phyloP scores from a whole-genome alignment of 1,140 invertebrate genomes.

The Papilio dardanus region DNA sequence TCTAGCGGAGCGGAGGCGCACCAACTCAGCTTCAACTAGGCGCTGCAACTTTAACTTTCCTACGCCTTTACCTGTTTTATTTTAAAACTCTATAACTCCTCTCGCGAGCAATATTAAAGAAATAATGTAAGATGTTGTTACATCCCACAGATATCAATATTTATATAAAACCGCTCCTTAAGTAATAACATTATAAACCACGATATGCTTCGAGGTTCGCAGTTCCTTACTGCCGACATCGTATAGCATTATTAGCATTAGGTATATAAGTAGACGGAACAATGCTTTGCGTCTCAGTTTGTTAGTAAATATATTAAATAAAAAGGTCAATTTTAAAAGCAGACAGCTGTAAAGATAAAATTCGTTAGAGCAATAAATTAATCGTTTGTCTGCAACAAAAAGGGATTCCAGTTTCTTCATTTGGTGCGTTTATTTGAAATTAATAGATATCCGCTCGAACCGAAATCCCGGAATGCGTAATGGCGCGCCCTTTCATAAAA shows the following conservation, averaged over 20 bases:
- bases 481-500: constrained; percentile 23
- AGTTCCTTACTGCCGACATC: too few species aligned
- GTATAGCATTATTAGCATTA: too few species aligned
- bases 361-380: neutral
- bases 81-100: neutral
- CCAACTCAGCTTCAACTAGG: neutral
- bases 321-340: neutral
- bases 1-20: neutral
- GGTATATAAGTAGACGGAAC: too few species aligned
- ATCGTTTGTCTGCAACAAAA: neutral
- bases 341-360: neutral
- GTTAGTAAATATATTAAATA: neutral
- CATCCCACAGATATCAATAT: neutral
- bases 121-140: neutral
- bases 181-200: too few species aligned
- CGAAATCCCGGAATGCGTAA: constrained; percentile 27
- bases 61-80: neutral
- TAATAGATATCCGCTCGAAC: constrained; percentile 20
- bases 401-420: constrained; percentile 9
- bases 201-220: too few species aligned
- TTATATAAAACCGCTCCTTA: too few species aligned
- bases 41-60: neutral
- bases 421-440: constrained; percentile 18
- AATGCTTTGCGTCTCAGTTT: neutral
- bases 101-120: neutral